Percentiles rank a stretch among this genome's conserved stretches.
Conservation (phyloP, 1,140 invertebrate genomes). For the Papilio glaucus region DNA sequence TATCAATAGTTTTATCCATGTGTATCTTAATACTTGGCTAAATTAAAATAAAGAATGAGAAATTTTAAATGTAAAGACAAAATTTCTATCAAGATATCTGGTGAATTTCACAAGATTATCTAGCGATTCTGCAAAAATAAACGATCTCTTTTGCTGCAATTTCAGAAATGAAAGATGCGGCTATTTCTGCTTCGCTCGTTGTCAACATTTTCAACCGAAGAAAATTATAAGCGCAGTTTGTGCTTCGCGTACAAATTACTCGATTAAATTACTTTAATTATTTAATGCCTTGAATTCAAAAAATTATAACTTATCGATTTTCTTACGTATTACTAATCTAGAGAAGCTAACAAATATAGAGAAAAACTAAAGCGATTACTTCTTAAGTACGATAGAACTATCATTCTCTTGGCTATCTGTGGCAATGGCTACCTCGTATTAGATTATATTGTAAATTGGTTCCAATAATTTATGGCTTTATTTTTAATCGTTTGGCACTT, state of each 20-base stretch:
- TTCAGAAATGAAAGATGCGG: conserved; percentile 34
- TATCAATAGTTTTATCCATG: no score
- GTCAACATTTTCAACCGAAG: conserved; percentile 33
- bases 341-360: no score
- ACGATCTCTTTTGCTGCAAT: conserved; percentile 35
- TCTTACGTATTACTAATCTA: no score
- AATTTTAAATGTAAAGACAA: background rate
- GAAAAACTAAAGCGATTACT: no score
- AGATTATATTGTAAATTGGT: no score
- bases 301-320: background rate
- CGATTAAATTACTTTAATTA: conserved; percentile 3
- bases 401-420: no score
- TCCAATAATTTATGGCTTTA: no score
- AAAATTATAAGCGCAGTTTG: conserved; percentile 30
- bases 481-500: no score
- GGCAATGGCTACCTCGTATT: no score
- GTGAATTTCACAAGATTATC: conserved; percentile 31
- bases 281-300: background rate
- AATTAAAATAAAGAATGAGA: background rate
- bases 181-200: conserved; percentile 34
- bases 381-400: no score
- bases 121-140: conserved; percentile 37
- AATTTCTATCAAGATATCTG: conserved; percentile 26
- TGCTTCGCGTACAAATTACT: conserved; percentile 1
- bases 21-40: no score